Evolutionary conservation across 2,888 invertebrate species (phyloP).

Genomic region (Lasioglossum lativentre): DNA sequence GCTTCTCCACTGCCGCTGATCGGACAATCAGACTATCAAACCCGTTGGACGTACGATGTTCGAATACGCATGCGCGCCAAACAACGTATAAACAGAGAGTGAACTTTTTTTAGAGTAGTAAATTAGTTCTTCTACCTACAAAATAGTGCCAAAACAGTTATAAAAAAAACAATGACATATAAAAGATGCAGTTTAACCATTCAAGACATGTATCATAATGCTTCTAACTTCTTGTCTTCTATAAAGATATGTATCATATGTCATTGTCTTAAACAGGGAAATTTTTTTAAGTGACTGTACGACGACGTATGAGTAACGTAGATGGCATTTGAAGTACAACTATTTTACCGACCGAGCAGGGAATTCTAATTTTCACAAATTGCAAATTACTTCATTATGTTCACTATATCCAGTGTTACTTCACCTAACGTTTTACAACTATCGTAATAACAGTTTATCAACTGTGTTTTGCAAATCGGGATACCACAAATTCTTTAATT

Average conservation of each 20-base stretch:
- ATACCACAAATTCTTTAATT: background rate
- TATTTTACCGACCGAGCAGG: background rate
- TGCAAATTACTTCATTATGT: background rate
- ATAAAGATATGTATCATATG: background rate
- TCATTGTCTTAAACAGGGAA: background rate
- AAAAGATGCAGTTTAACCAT: background rate
- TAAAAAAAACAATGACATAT: background rate
- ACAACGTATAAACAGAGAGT: background rate
- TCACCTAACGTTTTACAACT: background rate
- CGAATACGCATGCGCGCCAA: conserved; percentile 31
- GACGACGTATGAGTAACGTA: background rate
- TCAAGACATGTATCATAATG: too few relatives aligned
- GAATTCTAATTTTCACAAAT: background rate
- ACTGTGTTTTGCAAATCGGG: background rate
- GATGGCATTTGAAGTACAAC: conserved; percentile 6
- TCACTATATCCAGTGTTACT: background rate
- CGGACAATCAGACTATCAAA: conserved; percentile 32
- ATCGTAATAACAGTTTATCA: background rate
- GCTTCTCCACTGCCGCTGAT: conserved; percentile 54
- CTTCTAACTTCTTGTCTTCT: background rate
- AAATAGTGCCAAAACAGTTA: background rate
- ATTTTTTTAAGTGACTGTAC: conserved; percentile 21
- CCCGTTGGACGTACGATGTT: conserved; percentile 44
- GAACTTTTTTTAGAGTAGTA: background rate
- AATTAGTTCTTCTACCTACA: background rate